Conservation (phyloP, 2,888 invertebrate genomes). For the Epirrhoe alternata region DNA sequence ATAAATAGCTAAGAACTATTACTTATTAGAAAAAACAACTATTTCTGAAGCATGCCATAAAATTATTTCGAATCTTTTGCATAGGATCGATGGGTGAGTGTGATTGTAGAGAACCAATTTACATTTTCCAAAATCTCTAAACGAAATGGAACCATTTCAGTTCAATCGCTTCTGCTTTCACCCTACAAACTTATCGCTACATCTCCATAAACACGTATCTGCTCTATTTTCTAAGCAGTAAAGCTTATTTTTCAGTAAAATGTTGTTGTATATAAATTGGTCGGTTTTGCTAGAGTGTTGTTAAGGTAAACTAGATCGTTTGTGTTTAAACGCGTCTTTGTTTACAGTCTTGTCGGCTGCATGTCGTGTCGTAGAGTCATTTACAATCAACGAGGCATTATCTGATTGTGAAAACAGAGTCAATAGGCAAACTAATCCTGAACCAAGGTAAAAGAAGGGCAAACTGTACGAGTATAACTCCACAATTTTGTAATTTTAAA, state of each 20-base stretch:
- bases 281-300: conserved; percentile 27
- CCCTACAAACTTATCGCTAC: conserved; percentile 1
- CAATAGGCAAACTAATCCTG: too few relatives aligned
- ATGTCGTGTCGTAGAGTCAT: conserved; percentile 14
- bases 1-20: too few relatives aligned
- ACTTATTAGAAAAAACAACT: too few relatives aligned
- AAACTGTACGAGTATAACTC: too few relatives aligned
- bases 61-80: not conserved
- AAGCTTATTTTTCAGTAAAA: conserved; percentile 2
- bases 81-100: not conserved
- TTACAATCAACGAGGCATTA: not conserved
- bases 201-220: not conserved
- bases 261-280: not conserved
- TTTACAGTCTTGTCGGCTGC: not conserved
- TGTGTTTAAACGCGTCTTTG: conserved; percentile 41
- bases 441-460: too few relatives aligned
- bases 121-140: conserved; percentile 26
- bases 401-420: too few relatives aligned
- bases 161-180: conserved; percentile 18
- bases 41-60: not conserved
- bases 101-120: conserved; percentile 21
- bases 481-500: too few relatives aligned
- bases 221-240: conserved; percentile 1
- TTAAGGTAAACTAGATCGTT: conserved; percentile 44
- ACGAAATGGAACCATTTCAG: conserved; percentile 26